Evolutionary conservation across 2,888 invertebrate species (phyloP).

Genomic region (Erebia palarica): DNA sequence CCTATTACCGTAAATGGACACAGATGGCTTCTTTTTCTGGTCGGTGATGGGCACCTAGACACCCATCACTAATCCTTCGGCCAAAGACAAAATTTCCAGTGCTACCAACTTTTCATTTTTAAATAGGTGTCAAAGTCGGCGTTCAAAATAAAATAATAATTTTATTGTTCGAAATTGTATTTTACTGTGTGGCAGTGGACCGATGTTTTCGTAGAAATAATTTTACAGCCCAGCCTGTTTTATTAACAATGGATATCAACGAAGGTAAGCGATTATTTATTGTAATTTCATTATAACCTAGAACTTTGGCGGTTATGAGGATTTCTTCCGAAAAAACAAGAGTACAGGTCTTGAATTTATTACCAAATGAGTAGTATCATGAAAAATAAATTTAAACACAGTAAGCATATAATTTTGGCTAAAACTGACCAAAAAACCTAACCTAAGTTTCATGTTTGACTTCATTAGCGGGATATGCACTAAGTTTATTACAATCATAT

Average conservation of each 20-base stretch:
- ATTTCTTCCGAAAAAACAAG: conserved; percentile 4
- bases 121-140: not conserved
- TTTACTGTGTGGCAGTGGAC: not conserved
- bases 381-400: not conserved
- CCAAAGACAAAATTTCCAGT: not conserved
- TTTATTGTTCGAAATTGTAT: not conserved
- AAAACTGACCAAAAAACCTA: not conserved
- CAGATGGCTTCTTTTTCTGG: no score
- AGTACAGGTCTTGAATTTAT: not conserved
- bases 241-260: conserved; percentile 62
- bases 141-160: not conserved
- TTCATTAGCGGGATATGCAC: not conserved
- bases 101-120: not conserved
- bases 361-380: not conserved
- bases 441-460: not conserved
- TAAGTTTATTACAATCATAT: no score
- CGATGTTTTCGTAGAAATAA: not conserved
- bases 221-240: conserved; percentile 11
- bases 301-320: conserved; percentile 43
- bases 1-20: no score
- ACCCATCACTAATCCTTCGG: not conserved
- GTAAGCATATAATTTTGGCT: not conserved
- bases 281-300: conserved; percentile 45
- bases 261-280: conserved; percentile 59
- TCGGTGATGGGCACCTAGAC: no score